Evolutionary conservation across 2,113 vertebrate species (phyloP).

Genomic region (Thamnaconus septentrionalis): DNA sequence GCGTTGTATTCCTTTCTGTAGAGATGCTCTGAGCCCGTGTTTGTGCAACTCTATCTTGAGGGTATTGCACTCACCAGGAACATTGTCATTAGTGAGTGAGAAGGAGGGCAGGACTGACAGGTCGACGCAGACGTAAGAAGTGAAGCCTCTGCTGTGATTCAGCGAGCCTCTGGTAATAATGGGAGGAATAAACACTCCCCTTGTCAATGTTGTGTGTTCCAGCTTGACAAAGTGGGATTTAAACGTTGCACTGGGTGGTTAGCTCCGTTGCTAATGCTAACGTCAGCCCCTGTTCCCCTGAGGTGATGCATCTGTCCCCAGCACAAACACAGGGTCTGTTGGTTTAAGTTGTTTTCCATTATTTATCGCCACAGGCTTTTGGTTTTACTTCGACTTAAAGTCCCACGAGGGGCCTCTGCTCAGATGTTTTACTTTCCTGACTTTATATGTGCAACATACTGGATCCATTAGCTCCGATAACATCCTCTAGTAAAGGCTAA

Average conservation of each 20-base stretch:
- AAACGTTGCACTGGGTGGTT: not conserved
- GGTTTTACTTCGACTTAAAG: slow-evolving; percentile 4
- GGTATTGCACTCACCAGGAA: not conserved
- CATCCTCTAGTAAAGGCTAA: slow-evolving; percentile 37
- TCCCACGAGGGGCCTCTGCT: not conserved
- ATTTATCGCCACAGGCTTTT: slow-evolving; percentile 11
- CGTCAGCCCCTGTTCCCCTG: not conserved
- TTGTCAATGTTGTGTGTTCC: not conserved
- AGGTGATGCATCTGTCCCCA: not conserved
- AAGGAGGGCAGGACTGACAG: slow-evolving; percentile 5
- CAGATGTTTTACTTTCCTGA: slow-evolving; percentile 10
- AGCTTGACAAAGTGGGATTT: not conserved
- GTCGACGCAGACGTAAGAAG: not conserved
- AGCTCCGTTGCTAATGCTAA: not conserved
- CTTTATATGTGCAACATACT: slow-evolving; percentile 25
- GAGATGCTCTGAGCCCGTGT: not conserved
- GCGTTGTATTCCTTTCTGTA: no score
- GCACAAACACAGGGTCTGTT: slow-evolving; percentile 10
- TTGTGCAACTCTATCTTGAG: not conserved
- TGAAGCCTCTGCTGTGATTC: not conserved
- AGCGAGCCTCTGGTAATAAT: not conserved
- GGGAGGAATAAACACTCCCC: not conserved
- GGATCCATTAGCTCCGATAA: slow-evolving; percentile 49
- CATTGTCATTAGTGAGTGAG: not conserved
- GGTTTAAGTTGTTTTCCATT: slow-evolving; percentile 17